Evolutionary conservation across 2,113 vertebrate genomes (phyloP), one percentile per base, ranked within the genome.

Genomic region (Sclerurus mexicanus): DNA sequence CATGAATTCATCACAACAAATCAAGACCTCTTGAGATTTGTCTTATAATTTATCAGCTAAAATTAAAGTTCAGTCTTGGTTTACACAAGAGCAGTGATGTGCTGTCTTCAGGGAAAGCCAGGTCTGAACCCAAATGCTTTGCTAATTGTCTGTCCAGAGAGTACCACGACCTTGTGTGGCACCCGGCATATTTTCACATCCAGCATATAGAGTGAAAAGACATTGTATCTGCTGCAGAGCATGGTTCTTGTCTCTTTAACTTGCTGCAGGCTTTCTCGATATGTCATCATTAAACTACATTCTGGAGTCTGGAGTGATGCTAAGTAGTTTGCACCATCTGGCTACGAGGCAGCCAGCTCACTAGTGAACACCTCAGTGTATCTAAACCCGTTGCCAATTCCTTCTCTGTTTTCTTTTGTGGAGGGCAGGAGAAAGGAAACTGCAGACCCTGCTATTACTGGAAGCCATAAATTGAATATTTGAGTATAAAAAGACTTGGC

Each of bases 161-260:
- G 60, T 53, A 14, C 39, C 4, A 3, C 13, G 46, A 53, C 33
- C 15, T 8, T 0, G 0, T 13, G 11, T 2, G 2, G 24, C 44
- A 60, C 19, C 23, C 0, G 0, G 27, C 22, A 2, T 59, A 23
- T 56, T 84, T 69, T 74, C 86, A 68, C 64, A 52, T 56, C 50
- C 22, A 52, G 19, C 5, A 2, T 1, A 16, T 8, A 13, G 63
- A 78, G 44, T 49, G 24, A 67, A 87, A 49, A 71, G 69, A 37
- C 0, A 0, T 64, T 20, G 4, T 44, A 21, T 9, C 52, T 87
- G 64, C 52, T 2, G 3, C 56, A 59, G 44, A 67, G 44, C 46
- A 6, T 28, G 60, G 68, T 28, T 77, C 63, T 85, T 73, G 50
- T 87, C 76, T 81, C 50, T 63, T 63, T 81, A 46, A 39, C 22